phyloP scores from a whole-genome alignment of 2,888 invertebrate genomes.

The Meghimatium bilineatum region DNA sequence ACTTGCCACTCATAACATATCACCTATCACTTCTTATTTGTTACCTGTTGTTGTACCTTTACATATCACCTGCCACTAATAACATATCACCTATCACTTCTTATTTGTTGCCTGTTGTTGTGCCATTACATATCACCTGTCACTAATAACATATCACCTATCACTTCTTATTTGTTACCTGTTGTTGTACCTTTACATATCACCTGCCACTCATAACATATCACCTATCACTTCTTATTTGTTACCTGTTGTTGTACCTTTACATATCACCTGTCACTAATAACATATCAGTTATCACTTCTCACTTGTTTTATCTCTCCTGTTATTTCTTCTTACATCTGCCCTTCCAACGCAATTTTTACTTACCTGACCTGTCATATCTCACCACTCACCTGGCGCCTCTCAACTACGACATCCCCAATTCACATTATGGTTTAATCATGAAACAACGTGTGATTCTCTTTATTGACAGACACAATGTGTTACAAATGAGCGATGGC shows the following conservation, averaged over 20 bases:
- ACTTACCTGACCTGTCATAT: background rate
- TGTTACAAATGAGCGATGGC: constrained; percentile 73
- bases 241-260: background rate
- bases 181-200: background rate
- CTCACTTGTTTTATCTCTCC: background rate
- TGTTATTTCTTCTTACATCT: background rate
- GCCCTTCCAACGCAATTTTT: too few species aligned
- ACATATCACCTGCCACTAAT: background rate
- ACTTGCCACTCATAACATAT: background rate
- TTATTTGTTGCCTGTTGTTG: background rate
- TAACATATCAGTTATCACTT: background rate
- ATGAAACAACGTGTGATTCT: too few species aligned
- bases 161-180: background rate
- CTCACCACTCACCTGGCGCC: too few species aligned
- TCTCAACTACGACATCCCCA: too few species aligned
- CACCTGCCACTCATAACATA: background rate
- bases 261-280: background rate
- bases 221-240: background rate
- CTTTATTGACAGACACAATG: constrained; percentile 69
- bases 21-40: background rate
- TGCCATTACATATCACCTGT: background rate
- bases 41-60: background rate
- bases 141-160: background rate
- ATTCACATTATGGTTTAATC: too few species aligned
- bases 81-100: background rate